Evolutionary conservation across 2,113 vertebrate genomes (phyloP).

Genomic region (Pandion haliaetus): DNA sequence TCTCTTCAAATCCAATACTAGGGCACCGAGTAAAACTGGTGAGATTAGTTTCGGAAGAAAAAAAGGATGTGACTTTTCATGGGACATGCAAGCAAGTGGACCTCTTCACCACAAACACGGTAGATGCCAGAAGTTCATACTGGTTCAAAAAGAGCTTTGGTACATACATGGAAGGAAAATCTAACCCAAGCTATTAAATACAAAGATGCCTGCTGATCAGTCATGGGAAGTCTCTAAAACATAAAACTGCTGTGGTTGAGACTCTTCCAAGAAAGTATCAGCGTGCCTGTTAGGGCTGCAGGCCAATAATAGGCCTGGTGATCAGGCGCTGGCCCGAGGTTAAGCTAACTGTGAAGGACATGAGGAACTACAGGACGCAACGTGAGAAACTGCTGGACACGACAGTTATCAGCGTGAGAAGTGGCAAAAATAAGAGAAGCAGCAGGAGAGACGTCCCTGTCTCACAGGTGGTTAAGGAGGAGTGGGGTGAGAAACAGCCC

Average conservation of each 20-base stretch:
- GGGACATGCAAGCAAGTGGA: neutral
- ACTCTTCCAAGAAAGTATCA: neutral
- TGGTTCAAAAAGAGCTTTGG: neutral
- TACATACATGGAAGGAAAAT: neutral
- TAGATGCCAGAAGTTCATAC: neutral
- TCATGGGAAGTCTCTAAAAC: neutral
- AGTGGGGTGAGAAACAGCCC: neutral
- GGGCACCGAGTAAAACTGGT: neutral
- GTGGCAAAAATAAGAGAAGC: neutral
- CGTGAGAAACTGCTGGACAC: neutral
- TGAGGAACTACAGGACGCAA: neutral
- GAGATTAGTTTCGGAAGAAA: neutral
- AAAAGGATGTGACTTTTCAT: neutral
- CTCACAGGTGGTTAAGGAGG: neutral
- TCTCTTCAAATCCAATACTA: neutral
- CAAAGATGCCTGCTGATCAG: neutral
- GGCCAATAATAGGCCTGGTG: neutral
- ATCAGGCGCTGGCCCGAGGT: neutral
- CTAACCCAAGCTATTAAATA: neutral
- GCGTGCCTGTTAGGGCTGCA: neutral
- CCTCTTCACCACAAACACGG: neutral
- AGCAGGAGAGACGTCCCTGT: neutral
- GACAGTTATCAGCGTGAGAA: neutral
- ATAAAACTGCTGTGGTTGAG: neutral
- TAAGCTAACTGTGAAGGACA: no score